Evolutionary conservation across 2,797 vertebrate species (phyloP).

Genomic region (Merluccius polli): DNA sequence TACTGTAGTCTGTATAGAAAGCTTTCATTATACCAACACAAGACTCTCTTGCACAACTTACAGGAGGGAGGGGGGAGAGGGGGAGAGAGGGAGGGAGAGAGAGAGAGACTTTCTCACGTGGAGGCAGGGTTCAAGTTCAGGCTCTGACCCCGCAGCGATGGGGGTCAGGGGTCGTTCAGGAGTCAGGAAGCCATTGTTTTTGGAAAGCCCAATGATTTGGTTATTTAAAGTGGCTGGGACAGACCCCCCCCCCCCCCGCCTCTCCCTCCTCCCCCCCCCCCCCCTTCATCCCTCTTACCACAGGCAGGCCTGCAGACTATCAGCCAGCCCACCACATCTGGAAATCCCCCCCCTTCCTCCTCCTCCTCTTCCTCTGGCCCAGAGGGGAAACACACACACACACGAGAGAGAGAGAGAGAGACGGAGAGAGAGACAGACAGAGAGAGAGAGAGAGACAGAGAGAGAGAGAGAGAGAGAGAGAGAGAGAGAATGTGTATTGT

Average conservation of each 20-base stretch:
- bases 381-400: neutral
- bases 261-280: constrained; percentile 22
- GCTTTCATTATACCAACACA: neutral
- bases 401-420: too few species aligned
- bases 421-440: neutral
- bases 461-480: constrained; percentile 9
- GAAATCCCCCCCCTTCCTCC: neutral
- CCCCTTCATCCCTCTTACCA: neutral
- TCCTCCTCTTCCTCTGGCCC: neutral
- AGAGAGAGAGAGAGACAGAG: too few species aligned
- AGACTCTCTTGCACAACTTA: constrained; percentile 2
- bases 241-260: constrained; percentile 62
- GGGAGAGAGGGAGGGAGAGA: constrained; percentile 25
- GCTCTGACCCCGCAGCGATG: constrained; percentile 62
- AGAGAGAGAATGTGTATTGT: too few species aligned
- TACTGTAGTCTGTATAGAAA: too few species aligned
- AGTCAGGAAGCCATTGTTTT: constrained; percentile 81
- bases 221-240: constrained; percentile 69
- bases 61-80: constrained; percentile 1
- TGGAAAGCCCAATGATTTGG: constrained; percentile 77
- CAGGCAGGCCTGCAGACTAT: constrained; percentile 4
- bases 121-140: constrained; percentile 73
- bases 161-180: constrained; percentile 71
- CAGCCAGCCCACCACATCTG: neutral
- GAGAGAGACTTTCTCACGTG: constrained; percentile 46